Percentiles rank a stretch among this genome's conserved stretches.
phyloP scores from a whole-genome alignment of 2,113 vertebrate genomes.

The Ellobius talpinus region DNA sequence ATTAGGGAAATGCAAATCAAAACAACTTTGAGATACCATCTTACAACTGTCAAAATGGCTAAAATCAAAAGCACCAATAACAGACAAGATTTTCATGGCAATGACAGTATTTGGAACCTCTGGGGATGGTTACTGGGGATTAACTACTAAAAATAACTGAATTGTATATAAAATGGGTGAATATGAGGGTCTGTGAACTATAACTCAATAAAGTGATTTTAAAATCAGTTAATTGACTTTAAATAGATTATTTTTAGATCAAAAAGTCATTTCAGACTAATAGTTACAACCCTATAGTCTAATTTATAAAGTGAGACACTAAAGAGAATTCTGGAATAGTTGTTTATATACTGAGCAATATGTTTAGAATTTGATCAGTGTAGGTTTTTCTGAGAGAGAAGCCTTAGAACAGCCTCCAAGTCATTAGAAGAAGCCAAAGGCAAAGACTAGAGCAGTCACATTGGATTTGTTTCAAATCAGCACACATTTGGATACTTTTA shows the following conservation, averaged over 20 bases:
- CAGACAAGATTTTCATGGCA: background rate
- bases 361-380: background rate
- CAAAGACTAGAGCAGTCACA: constrained; percentile 38
- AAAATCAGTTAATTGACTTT: background rate
- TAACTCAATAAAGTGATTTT: background rate
- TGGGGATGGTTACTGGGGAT: background rate
- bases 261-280: constrained; percentile 10
- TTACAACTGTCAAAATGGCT: too few relatives aligned
- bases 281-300: background rate
- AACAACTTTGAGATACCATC: too few relatives aligned
- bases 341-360: background rate
- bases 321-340: background rate
- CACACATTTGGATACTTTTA: constrained; percentile 71
- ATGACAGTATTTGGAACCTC: background rate
- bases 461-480: constrained; percentile 66
- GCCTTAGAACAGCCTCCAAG: background rate
- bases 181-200: background rate
- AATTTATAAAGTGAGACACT: constrained; percentile 27
- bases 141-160: background rate
- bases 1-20: too few relatives aligned
- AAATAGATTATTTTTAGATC: constrained; percentile 1
- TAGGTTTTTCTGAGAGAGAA: background rate
- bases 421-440: background rate
- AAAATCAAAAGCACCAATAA: too few relatives aligned
- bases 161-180: background rate